These are phyloP conservation scores for Drosophila seclusa DNA, from an alignment of 2,888 invertebrate species.

Conservation along the genomic window DNA sequence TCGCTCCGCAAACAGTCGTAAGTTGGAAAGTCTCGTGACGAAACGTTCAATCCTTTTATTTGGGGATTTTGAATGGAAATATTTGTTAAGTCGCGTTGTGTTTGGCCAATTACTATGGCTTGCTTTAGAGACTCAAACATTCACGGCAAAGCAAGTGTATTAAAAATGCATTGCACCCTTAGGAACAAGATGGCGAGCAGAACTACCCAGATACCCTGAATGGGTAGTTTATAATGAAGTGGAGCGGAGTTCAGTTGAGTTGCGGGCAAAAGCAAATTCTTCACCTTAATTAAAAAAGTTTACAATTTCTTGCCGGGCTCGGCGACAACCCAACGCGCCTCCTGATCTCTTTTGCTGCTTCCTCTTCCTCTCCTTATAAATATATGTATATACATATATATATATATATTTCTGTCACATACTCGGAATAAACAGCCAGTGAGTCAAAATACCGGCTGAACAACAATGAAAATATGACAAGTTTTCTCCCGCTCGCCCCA, in stretches of 20 bases:
- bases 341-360: conserved; percentile 7
- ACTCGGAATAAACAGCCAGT: conserved; percentile 58
- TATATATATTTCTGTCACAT: conserved; percentile 38
- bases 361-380: not conserved
- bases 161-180: conserved; percentile 39
- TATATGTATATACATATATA: not conserved
- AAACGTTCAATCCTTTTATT: not conserved
- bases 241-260: conserved; percentile 9
- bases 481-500: not conserved
- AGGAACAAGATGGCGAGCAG: not conserved
- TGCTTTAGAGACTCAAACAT: conserved; percentile 21
- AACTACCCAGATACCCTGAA: not conserved
- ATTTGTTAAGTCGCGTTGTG: not conserved
- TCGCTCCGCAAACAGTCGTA: not conserved
- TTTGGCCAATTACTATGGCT: conserved; percentile 19
- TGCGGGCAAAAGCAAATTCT: conserved; percentile 58
- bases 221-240: conserved; percentile 32
- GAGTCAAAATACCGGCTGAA: conserved; percentile 64
- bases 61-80: not conserved
- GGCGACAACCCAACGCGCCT: conserved; percentile 60
- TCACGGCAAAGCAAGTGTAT: conserved; percentile 22
- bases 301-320: conserved; percentile 56
- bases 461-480: conserved; percentile 65
- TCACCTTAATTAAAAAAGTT: conserved; percentile 77
- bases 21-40: not conserved